phyloP scores from a whole-genome alignment of 2,888 invertebrate species.

The Marasmarcha lunaedactyla region DNA sequence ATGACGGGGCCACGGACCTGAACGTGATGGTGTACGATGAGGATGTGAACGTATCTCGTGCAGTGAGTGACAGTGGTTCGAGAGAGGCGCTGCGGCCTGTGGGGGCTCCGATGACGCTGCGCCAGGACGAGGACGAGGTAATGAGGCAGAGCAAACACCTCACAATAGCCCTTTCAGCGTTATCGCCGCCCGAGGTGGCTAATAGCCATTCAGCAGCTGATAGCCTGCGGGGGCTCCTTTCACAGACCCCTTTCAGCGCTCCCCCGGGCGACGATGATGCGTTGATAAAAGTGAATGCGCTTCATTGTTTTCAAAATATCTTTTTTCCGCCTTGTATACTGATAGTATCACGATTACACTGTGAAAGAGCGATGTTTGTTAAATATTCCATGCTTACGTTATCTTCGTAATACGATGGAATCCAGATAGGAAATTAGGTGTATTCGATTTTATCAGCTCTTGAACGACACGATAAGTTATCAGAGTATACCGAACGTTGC shows the following conservation, averaged over 20 bases:
- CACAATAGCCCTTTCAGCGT: conserved; percentile 36
- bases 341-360: conserved; percentile 34
- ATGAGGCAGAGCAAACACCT: conserved; percentile 39
- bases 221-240: conserved; percentile 51
- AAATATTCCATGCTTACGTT: conserved; percentile 19
- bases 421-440: neutral
- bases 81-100: conserved; percentile 35
- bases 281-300: conserved; percentile 60
- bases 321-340: conserved; percentile 31
- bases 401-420: neutral
- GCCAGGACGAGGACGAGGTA: conserved; percentile 55
- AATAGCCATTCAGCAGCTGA: conserved; percentile 57
- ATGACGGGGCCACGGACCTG: conserved; percentile 57
- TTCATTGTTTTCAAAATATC: conserved; percentile 60
- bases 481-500: too few relatives aligned
- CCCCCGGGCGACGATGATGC: conserved; percentile 54
- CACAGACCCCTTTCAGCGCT: conserved; percentile 40
- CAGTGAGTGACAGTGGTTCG: conserved; percentile 58
- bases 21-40: conserved; percentile 67
- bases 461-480: too few relatives aligned
- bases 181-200: conserved; percentile 63
- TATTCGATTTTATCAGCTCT: too few relatives aligned
- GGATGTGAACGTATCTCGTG: conserved; percentile 43
- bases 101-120: conserved; percentile 54
- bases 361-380: conserved; percentile 24